Evolutionary conservation across 2,888 invertebrate species (phyloP), one percentile per base, ranked within the genome.

Genomic region (Macaria liturata): DNA sequence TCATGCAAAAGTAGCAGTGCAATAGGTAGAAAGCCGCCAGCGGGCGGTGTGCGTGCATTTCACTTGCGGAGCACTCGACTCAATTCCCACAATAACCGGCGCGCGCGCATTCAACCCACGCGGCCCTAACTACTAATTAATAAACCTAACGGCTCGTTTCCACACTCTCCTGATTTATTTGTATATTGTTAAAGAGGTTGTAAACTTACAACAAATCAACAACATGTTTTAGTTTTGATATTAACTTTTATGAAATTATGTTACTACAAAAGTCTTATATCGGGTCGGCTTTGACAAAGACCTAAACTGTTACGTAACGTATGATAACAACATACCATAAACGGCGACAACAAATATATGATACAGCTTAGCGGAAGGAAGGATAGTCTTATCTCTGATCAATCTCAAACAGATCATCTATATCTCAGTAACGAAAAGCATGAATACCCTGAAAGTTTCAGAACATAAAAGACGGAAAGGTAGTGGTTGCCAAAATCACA

Each of bases 81-180:
- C 75, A 68, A 80, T 81, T 81, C 81, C 75, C 77, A 82, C 82
- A 82, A 76, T 77, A 78, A 80, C 74, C 67, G 71, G 53, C 70
- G 81, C 78, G 72, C 77, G 79, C 82, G 78, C 83, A 78, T 69
- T 80, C 78, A 76, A 80, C 84, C 85, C 78, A 84, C 83, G 71
- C 82, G 68, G 75, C 72, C 81, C 78, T 78, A 81, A 75, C 80
- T 81, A 78, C 81, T 83, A 84, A 88, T 88, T 86, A 86, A 81
- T 86, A 79, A 79, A 76, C 67, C 78, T 82, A 86, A 86, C 87
- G 78, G 82, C 70, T 70, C 64, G 74, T 79, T 82, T 79, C 78
- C 74, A 83, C 79, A 78, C 80, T 78, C 74, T 78, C 76, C 70
- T 80, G 77, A 81, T 79, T 80, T 78, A 74, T 78, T 79, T 75